A percentile compares a stretch with the other conserved stretches of the same genome.
Evolutionary conservation across 2,888 invertebrate genomes (phyloP).

Genomic region (Mythimna pallens): DNA sequence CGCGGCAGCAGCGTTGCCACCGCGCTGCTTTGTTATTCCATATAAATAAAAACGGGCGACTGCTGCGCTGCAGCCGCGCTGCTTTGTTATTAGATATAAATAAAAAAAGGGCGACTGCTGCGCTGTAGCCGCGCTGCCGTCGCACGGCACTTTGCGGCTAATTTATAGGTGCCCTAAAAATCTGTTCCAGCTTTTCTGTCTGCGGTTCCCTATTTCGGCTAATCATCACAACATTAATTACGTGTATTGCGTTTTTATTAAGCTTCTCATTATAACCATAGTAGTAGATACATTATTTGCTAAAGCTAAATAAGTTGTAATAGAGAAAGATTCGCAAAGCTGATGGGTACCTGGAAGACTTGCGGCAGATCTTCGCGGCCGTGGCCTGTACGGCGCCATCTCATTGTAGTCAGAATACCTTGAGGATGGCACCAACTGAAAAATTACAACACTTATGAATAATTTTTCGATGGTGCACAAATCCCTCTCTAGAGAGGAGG

Average conservation of each 20-base stretch:
- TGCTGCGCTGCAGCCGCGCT: too few species aligned
- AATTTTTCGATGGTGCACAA: not conserved
- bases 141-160: too few species aligned
- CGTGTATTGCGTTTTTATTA: not conserved
- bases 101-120: too few species aligned
- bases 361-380: slow-evolving; percentile 85
- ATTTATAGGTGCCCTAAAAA: not conserved
- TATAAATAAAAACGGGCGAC: too few species aligned
- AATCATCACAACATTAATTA: slow-evolving; percentile 12
- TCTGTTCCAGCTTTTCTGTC: not conserved
- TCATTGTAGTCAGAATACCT: slow-evolving; percentile 88
- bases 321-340: not conserved
- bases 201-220: not conserved
- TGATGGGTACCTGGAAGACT: slow-evolving; percentile 85
- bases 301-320: slow-evolving; percentile 7
- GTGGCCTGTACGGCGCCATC: slow-evolving; percentile 88
- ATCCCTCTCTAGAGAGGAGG: too few species aligned
- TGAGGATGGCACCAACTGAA: slow-evolving; percentile 84
- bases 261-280: not conserved
- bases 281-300: not conserved
- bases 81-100: too few species aligned
- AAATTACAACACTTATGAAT: slow-evolving; percentile 38
- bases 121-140: too few species aligned
- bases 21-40: too few species aligned
- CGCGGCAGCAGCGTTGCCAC: too few species aligned